Conservation (phyloP, 2,797 vertebrate genomes). For the Acanthiza pusilla region DNA sequence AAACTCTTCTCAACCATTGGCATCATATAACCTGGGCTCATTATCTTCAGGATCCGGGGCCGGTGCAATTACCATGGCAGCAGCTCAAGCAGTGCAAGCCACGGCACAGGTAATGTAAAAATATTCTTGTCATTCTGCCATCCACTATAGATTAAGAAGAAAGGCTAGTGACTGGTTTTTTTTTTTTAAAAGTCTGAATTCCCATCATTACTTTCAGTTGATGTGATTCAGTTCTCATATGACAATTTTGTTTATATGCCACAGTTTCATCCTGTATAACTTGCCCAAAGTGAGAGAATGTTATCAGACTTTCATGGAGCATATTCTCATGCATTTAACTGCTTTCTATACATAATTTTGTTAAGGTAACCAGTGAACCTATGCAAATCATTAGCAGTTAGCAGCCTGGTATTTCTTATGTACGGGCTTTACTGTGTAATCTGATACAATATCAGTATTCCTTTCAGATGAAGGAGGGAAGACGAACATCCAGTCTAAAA, state of each 20-base stretch:
- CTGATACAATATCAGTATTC: conserved; percentile 38
- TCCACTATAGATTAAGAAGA: not conserved
- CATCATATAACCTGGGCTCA: conserved; percentile 92
- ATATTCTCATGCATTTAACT: not conserved
- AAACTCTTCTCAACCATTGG: conserved; percentile 89
- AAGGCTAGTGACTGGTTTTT: not conserved
- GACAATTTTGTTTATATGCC: not conserved
- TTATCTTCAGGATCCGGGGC: conserved; percentile 88
- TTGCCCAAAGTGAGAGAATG: not conserved
- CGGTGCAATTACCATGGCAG: conserved; percentile 96
- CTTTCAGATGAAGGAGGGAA: conserved; percentile 95
- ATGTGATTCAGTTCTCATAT: not conserved
- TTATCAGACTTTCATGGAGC: not conserved
- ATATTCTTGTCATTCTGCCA: not conserved
- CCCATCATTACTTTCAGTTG: not conserved
- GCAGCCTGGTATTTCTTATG: not conserved
- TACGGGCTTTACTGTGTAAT: not conserved
- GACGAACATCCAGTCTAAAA: conserved; percentile 95
- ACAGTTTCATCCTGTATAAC: not conserved
- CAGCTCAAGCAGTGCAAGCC: conserved; percentile 97
- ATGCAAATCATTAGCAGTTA: not conserved
- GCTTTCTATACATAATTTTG: not conserved
- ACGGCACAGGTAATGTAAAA: conserved; percentile 87
- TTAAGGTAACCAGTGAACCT: not conserved
- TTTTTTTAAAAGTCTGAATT: not conserved